Evolutionary conservation across 92 coral and sea anemone species (phyloP).

Genomic region (Scolanthus callimorphus): DNA sequence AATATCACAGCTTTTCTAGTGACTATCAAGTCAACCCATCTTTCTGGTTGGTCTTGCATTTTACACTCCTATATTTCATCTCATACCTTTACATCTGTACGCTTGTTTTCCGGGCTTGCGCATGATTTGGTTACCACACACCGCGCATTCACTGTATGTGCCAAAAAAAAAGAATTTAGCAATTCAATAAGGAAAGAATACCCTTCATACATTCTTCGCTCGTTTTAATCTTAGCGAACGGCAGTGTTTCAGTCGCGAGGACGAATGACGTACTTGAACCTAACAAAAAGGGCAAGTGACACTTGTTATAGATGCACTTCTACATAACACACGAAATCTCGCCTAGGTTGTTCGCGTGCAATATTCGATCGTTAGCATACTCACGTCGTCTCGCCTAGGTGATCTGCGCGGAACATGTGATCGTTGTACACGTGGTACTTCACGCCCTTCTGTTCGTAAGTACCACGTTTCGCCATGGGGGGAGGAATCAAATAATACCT

Average conservation of each 20-base stretch:
- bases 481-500: conserved; percentile 76
- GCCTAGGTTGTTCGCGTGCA: too few species aligned
- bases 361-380: too few species aligned
- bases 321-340: too few species aligned
- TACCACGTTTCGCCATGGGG: conserved; percentile 66
- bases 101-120: conserved; percentile 88
- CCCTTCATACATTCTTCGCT: too few species aligned
- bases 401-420: conserved; percentile 82
- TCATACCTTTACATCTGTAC: conserved; percentile 79
- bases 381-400: conserved; percentile 39
- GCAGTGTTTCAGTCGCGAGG: too few species aligned
- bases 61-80: background rate
- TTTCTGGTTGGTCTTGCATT: background rate
- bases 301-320: too few species aligned
- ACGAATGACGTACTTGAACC: too few species aligned
- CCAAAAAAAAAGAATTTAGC: too few species aligned
- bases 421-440: conserved; percentile 89
- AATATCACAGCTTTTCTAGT: too few species aligned
- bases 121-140: conserved; percentile 56
- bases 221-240: too few species aligned
- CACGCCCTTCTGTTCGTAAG: conserved; percentile 79
- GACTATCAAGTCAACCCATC: too few species aligned
- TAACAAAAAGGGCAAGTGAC: background rate
- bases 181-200: too few species aligned
- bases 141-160: conserved; percentile 68